phyloP scores from a whole-genome alignment of 1,140 invertebrate genomes.

The Trinorchestia longiramus region DNA sequence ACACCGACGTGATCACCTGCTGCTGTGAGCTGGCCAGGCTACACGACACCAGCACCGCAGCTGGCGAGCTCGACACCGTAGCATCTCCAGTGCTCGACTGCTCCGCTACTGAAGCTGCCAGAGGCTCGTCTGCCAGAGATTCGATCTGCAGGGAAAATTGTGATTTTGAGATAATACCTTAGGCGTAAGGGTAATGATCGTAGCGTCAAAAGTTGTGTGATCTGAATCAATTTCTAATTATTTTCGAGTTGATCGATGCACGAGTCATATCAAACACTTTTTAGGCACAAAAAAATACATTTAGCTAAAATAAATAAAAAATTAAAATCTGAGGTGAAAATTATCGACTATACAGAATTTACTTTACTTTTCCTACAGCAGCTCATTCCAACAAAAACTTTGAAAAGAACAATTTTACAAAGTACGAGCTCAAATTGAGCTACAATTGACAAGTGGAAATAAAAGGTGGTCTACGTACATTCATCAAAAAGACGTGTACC shows the following conservation, averaged over 20 bases:
- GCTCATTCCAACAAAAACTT: no score
- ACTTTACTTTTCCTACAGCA: no score
- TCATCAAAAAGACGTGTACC: no score
- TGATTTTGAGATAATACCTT: neutral
- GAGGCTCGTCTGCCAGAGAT: neutral
- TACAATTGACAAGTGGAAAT: neutral
- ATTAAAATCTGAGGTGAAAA: neutral
- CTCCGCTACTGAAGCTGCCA: neutral
- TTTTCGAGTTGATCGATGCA: no score
- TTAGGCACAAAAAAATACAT: neutral
- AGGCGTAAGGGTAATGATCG: no score
- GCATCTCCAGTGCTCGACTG: neutral
- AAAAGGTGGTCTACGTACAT: neutral
- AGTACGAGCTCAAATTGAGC: neutral
- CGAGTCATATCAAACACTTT: no score
- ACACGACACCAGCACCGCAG: neutral
- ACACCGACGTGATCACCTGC: slow-evolving; percentile 19
- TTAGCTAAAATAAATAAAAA: neutral
- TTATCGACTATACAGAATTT: neutral
- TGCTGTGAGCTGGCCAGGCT: neutral
- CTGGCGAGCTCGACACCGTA: neutral
- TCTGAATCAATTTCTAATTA: no score
- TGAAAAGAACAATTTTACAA: neutral
- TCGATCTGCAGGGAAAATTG: neutral
- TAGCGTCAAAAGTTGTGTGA: no score